A percentile compares a stretch with the other conserved stretches of the same genome.
These are phyloP conservation scores for Xiphophorus couchianus DNA, from an alignment of 2,113 vertebrate genomes.

Conservation along the genomic window DNA sequence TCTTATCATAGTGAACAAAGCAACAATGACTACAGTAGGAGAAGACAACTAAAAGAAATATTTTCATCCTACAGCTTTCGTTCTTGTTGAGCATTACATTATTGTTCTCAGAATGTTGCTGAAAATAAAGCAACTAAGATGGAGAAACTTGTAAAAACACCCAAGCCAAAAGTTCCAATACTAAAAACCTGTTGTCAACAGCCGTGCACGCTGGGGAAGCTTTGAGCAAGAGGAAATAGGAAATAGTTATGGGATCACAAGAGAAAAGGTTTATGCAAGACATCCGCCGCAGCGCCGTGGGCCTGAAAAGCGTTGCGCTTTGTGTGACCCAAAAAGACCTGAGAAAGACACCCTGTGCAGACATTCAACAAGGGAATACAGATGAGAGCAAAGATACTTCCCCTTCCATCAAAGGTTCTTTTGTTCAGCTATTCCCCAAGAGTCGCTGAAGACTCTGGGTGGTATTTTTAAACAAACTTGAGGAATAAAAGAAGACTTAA, in stretches of 20 bases:
- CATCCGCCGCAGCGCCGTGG: constrained; percentile 33
- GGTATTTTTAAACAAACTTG: not conserved
- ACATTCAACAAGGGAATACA: constrained; percentile 11
- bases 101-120: not conserved
- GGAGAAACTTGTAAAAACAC: constrained; percentile 32
- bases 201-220: constrained; percentile 13
- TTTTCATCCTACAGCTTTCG: constrained; percentile 3
- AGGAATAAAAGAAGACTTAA: not conserved
- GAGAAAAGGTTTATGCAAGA: constrained; percentile 34
- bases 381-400: not conserved
- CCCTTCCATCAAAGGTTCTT: not conserved
- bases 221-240: constrained; percentile 26
- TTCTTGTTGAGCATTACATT: not conserved
- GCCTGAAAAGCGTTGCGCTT: constrained; percentile 11
- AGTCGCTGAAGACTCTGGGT: not conserved
- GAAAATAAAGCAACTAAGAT: constrained; percentile 9
- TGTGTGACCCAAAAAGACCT: constrained; percentile 38
- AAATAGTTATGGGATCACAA: constrained; percentile 56
- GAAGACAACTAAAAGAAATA: no score
- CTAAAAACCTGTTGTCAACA: constrained; percentile 36
- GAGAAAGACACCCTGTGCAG: constrained; percentile 3
- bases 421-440: constrained; percentile 3
- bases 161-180: constrained; percentile 38
- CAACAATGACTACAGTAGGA: not conserved
- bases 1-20: not conserved